A percentile compares a stretch with the other conserved stretches of the same genome.
phyloP scores from a whole-genome alignment of 2,113 vertebrate genomes.

The Corythoichthys haematopterus region DNA sequence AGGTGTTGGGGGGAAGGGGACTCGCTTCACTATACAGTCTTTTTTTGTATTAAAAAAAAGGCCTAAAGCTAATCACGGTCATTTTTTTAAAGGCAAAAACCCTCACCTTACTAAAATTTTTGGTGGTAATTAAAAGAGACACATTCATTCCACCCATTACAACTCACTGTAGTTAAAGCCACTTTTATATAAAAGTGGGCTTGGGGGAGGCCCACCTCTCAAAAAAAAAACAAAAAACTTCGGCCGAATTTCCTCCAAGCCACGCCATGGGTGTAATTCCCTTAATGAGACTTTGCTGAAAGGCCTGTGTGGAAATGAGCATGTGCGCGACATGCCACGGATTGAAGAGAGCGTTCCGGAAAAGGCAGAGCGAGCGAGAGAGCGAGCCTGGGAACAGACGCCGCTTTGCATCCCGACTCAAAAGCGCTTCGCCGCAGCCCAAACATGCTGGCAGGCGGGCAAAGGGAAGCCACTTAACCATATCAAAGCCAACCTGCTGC shows the following conservation, averaged over 20 bases:
- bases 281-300: constrained; percentile 59
- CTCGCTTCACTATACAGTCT: too few relatives aligned
- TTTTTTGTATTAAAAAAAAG: too few relatives aligned
- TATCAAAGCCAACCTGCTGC: constrained; percentile 58
- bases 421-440: constrained; percentile 46
- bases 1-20: too few relatives aligned
- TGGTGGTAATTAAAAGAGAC: not conserved
- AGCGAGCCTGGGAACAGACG: constrained; percentile 50
- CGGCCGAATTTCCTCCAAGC: constrained; percentile 52
- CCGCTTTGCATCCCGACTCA: constrained; percentile 32
- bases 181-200: constrained; percentile 25
- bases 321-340: constrained; percentile 33
- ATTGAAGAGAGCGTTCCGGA: constrained; percentile 41
- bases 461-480: constrained; percentile 64
- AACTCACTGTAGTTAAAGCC: constrained; percentile 3
- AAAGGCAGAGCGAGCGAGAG: constrained; percentile 22
- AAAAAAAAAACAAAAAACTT: not conserved
- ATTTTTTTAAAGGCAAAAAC: too few relatives aligned
- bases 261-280: constrained; percentile 49
- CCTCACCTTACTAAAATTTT: too few relatives aligned
- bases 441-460: constrained; percentile 54
- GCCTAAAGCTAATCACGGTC: too few relatives aligned
- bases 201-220: constrained; percentile 21
- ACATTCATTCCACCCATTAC: not conserved
- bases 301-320: constrained; percentile 36